These are phyloP conservation scores for Plestiodon gilberti DNA, from an alignment of 2,113 vertebrate genomes.

Conservation along the genomic window DNA sequence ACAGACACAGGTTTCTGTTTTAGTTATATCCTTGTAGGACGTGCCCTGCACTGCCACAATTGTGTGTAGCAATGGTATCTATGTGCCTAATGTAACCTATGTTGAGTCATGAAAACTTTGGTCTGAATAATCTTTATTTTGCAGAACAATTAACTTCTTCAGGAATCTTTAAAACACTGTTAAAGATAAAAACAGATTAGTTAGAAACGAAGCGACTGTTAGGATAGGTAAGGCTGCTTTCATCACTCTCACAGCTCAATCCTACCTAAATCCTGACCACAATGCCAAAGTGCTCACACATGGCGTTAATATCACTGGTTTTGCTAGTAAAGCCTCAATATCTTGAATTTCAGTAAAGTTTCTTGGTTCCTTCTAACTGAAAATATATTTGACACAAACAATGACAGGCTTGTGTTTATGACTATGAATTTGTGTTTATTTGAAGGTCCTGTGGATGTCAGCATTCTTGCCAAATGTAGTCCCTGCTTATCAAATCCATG, in stretches of 20 bases:
- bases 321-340: background rate
- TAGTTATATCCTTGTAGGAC: too few relatives aligned
- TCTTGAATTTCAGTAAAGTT: background rate
- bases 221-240: too few relatives aligned
- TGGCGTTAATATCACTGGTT: background rate
- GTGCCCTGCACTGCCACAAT: background rate
- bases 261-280: too few relatives aligned
- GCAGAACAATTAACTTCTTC: background rate
- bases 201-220: background rate
- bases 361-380: background rate
- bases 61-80: background rate
- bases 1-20: background rate
- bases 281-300: background rate
- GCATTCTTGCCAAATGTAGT: constrained; percentile 94
- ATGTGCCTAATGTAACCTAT: background rate
- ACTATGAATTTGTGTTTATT: constrained; percentile 59
- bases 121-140: background rate
- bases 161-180: background rate
- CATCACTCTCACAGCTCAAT: too few relatives aligned
- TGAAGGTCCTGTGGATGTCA: constrained; percentile 90
- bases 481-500: constrained; percentile 96
- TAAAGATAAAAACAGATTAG: background rate
- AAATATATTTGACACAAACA: background rate
- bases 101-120: background rate
- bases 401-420: constrained; percentile 18